These are phyloP conservation scores for Acleris holmiana DNA, from an alignment of 2,888 invertebrate genomes.

Conservation along the genomic window DNA sequence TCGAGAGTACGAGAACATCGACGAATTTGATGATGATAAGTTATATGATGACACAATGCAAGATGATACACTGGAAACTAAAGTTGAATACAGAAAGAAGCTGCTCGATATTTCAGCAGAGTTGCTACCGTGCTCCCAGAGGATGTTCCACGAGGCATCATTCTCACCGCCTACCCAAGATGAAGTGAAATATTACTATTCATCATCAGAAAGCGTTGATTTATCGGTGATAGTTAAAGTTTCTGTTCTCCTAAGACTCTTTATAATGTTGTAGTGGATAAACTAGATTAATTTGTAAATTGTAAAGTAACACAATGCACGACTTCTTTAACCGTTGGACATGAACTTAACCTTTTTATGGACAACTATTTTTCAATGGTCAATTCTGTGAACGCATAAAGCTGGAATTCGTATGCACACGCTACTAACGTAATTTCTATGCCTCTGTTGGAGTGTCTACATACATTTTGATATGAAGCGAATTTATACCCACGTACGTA, in stretches of 20 bases:
- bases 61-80: slow-evolving; percentile 64
- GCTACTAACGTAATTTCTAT: no score
- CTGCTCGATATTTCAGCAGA: slow-evolving; percentile 69
- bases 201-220: slow-evolving; percentile 56
- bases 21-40: slow-evolving; percentile 64
- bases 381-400: no score
- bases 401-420: no score
- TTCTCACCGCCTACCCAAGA: slow-evolving; percentile 76
- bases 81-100: slow-evolving; percentile 67
- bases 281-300: slow-evolving; percentile 1
- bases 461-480: no score
- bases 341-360: no score
- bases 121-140: slow-evolving; percentile 71
- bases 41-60: slow-evolving; percentile 73
- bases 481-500: no score
- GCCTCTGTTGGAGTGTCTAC: no score
- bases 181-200: slow-evolving; percentile 75
- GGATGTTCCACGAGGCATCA: slow-evolving; percentile 66
- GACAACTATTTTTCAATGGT: no score
- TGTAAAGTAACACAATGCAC: background rate
- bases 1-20: slow-evolving; percentile 67
- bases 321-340: no score
- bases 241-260: slow-evolving; percentile 45
- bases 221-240: slow-evolving; percentile 47
- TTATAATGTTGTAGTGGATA: slow-evolving; percentile 53